Evolutionary conservation across 2,888 invertebrate genomes (phyloP).

Genomic region (Cephonodes hylas): DNA sequence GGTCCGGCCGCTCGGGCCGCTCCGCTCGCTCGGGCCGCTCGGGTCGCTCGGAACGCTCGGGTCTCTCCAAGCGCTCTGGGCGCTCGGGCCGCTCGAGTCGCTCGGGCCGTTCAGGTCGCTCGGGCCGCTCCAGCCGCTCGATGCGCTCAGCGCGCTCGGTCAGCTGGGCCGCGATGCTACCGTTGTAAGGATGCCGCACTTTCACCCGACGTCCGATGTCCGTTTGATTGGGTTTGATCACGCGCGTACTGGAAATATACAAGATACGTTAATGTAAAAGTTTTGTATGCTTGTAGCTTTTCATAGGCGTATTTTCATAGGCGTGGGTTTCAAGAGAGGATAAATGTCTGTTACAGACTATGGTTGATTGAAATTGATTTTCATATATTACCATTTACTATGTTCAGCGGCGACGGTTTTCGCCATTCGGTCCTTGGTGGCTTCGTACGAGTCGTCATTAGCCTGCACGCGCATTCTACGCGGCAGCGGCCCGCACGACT

Average conservation of each 20-base stretch:
- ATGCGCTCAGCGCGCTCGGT: slow-evolving; percentile 44
- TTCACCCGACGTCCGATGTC: slow-evolving; percentile 94
- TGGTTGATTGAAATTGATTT: too few relatives aligned
- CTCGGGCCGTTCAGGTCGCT: slow-evolving; percentile 37
- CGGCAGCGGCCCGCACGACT: slow-evolving; percentile 92
- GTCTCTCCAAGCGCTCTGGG: slow-evolving; percentile 51
- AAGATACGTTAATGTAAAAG: neutral
- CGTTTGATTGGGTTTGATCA: slow-evolving; percentile 94
- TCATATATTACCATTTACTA: slow-evolving; percentile 88
- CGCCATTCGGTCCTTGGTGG: slow-evolving; percentile 95
- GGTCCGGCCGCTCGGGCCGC: slow-evolving; percentile 41
- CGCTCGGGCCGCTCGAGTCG: slow-evolving; percentile 52
- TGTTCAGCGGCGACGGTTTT: slow-evolving; percentile 95
- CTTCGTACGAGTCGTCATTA: slow-evolving; percentile 97
- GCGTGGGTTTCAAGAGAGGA: too few relatives aligned
- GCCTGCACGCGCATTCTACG: slow-evolving; percentile 95
- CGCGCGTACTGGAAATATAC: slow-evolving; percentile 88
- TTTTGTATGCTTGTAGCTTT: too few relatives aligned
- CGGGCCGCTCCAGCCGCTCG: slow-evolving; percentile 45
- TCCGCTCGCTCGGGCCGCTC: slow-evolving; percentile 54
- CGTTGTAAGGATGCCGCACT: slow-evolving; percentile 79
- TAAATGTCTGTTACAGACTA: too few relatives aligned
- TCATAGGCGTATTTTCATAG: too few relatives aligned
- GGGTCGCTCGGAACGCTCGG: slow-evolving; percentile 41
- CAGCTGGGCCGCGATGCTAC: slow-evolving; percentile 48